phyloP scores from a whole-genome alignment of 2,888 invertebrate genomes.

The Apodemia zela region DNA sequence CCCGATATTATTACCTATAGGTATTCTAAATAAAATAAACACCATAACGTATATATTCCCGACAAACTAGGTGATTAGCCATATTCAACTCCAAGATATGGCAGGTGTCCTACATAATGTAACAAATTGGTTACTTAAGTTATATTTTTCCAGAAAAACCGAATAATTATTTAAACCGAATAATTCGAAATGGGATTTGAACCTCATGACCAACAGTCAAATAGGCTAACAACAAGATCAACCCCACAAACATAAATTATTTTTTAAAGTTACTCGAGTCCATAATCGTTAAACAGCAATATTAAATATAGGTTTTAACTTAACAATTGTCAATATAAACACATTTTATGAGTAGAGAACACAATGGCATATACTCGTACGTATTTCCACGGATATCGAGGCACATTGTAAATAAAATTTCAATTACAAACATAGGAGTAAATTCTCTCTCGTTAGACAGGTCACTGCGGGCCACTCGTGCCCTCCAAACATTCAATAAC shows the following conservation, averaged over 20 bases:
- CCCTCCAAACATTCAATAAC: constrained; percentile 60
- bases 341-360: not conserved
- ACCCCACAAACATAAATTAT: not conserved
- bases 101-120: no score
- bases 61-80: no score
- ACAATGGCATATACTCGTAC: not conserved
- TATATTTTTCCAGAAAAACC: not conserved
- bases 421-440: constrained; percentile 20
- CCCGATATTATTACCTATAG: no score
- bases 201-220: no score
- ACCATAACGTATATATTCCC: no score
- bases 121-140: no score
- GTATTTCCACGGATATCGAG: not conserved
- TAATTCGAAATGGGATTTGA: no score
- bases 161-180: no score
- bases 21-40: no score
- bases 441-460: constrained; percentile 44
- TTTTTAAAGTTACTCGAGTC: not conserved
- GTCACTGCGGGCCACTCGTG: constrained; percentile 19
- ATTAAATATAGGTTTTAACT: not conserved
- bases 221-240: no score
- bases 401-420: constrained; percentile 14
- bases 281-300: not conserved
- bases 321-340: not conserved
- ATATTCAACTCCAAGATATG: no score